Percentiles rank a stretch among this genome's conserved stretches.
Evolutionary conservation across 1,140 invertebrate species (phyloP).

Genomic region (Plodia interpunctella): DNA sequence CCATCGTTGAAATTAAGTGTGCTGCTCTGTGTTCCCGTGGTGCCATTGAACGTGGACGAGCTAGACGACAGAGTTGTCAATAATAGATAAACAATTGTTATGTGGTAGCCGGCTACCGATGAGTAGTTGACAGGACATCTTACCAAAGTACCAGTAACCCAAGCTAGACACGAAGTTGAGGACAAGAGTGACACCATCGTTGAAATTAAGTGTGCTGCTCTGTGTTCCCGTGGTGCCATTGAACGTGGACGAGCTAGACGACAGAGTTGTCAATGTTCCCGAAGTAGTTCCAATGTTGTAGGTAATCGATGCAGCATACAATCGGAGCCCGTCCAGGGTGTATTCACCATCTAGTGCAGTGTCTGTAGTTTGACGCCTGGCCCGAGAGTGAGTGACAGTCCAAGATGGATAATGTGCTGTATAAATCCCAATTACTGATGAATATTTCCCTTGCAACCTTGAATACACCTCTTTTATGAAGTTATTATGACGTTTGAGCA

Average conservation of each 20-base stretch:
- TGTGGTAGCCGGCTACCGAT: too few relatives aligned
- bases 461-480: constrained; percentile 61
- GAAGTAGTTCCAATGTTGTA: constrained; percentile 20
- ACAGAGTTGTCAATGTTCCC: constrained; percentile 20
- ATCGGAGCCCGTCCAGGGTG: constrained; percentile 38
- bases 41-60: constrained; percentile 14
- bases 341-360: constrained; percentile 15
- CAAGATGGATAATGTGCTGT: constrained; percentile 64
- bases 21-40: constrained; percentile 23
- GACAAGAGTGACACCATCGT: constrained; percentile 25
- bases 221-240: constrained; percentile 15
- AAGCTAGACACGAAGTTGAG: constrained; percentile 40
- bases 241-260: constrained; percentile 14
- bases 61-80: constrained; percentile 20
- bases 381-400: constrained; percentile 44
- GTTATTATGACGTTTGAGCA: constrained; percentile 63
- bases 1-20: constrained; percentile 34
- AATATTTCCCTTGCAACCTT: constrained; percentile 47
- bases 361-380: constrained; percentile 36
- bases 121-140: too few relatives aligned
- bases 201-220: constrained; percentile 37
- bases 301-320: constrained; percentile 30
- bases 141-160: constrained; percentile 66
- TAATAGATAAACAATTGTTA: too few relatives aligned
- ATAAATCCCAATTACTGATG: constrained; percentile 58